A percentile compares a stretch with the other conserved stretches of the same genome.
Evolutionary conservation across 2,113 vertebrate species (phyloP).

Genomic region (Syngnathus typhle): DNA sequence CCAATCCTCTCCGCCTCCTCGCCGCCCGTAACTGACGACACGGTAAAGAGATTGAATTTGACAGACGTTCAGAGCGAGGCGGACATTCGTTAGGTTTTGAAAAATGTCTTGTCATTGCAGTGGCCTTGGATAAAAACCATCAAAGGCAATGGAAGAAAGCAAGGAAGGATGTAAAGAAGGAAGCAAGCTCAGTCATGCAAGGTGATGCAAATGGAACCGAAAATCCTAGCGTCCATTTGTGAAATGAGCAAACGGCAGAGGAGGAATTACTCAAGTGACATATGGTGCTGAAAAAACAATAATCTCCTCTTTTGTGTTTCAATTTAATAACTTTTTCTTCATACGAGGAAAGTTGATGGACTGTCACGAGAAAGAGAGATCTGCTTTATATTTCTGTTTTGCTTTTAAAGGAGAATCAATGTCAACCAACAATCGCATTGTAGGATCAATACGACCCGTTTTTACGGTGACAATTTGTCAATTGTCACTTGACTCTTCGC

Average conservation of each 20-base stretch:
- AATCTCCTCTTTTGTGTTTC: background rate
- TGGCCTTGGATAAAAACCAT: background rate
- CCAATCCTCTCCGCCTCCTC: slow-evolving; percentile 48
- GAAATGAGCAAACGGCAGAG: background rate
- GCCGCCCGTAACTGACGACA: slow-evolving; percentile 33
- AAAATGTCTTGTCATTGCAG: too few species aligned
- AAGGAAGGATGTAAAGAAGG: background rate
- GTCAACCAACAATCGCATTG: too few species aligned
- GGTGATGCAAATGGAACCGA: background rate
- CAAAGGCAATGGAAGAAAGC: background rate
- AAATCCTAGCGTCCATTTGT: background rate
- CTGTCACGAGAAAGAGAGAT: background rate
- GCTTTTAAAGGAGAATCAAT: background rate
- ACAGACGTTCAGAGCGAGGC: too few species aligned
- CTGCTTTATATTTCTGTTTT: background rate
- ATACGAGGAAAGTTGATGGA: background rate
- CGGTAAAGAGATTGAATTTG: background rate
- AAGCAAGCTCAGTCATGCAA: background rate
- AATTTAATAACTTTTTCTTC: background rate
- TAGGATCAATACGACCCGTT: too few species aligned
- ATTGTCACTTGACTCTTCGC: too few species aligned
- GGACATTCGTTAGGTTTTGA: too few species aligned
- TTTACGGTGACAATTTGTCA: too few species aligned
- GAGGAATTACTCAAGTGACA: slow-evolving; percentile 3
- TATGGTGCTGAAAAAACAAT: background rate